Conservation (phyloP, 1,140 invertebrate species). For the Paraescarpia echinospica region DNA sequence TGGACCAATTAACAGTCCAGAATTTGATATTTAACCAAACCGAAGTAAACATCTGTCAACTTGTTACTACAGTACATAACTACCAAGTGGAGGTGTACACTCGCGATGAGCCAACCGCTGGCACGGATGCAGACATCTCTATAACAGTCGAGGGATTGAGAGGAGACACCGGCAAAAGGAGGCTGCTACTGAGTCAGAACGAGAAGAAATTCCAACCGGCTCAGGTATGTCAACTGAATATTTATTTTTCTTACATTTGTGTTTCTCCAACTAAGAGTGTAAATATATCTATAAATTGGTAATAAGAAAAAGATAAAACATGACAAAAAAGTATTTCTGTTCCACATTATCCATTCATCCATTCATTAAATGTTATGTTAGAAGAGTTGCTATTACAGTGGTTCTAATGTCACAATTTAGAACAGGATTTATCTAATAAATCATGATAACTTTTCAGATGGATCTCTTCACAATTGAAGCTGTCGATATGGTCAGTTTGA, state of each 20-base stretch:
- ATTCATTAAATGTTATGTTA: too few species aligned
- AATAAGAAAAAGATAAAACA: too few species aligned
- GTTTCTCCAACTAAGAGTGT: background rate
- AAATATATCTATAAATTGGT: too few species aligned
- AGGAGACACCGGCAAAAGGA: constrained; percentile 40
- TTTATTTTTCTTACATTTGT: background rate
- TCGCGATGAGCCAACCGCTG: constrained; percentile 33
- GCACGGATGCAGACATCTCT: constrained; percentile 41
- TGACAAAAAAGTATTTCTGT: too few species aligned
- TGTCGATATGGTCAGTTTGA: constrained; percentile 21
- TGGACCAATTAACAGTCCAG: too few species aligned
- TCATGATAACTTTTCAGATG: constrained; percentile 12
- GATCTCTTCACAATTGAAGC: constrained; percentile 26
- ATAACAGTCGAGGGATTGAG: constrained; percentile 37
- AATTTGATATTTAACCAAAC: too few species aligned
- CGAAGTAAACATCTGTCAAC: too few species aligned
- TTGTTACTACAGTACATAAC: background rate
- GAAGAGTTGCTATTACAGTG: too few species aligned
- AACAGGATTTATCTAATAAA: background rate
- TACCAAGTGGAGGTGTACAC: constrained; percentile 40
- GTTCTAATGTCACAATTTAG: too few species aligned
- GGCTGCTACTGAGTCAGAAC: constrained; percentile 39
- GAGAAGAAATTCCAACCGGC: constrained; percentile 37
- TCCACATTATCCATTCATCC: too few species aligned
- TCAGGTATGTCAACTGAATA: constrained; percentile 38